Percentiles rank a stretch among this genome's conserved stretches.
Conservation (phyloP, 2,797 vertebrate species). For the Holocentrus rufus region DNA sequence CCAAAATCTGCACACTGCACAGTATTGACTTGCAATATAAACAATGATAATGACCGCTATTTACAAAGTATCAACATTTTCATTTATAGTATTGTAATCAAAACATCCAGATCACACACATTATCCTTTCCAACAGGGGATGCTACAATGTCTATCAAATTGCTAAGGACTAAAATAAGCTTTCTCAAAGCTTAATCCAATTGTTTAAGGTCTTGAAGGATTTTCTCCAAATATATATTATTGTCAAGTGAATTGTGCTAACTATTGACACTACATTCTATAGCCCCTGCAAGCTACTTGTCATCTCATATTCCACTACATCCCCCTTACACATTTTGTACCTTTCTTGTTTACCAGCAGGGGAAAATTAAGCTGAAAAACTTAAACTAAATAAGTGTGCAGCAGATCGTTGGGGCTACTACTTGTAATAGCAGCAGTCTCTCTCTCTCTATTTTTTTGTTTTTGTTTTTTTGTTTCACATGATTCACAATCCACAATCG, state of each 20-base stretch:
- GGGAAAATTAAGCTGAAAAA: constrained; percentile 30
- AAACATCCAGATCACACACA: constrained; percentile 62
- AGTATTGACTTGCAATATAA: constrained; percentile 77
- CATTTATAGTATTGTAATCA: constrained; percentile 63
- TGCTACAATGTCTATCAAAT: constrained; percentile 82
- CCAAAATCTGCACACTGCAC: constrained; percentile 76
- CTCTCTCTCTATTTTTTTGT: not conserved
- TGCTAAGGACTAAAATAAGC: constrained; percentile 76
- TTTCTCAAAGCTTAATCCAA: constrained; percentile 65
- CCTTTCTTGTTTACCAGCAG: constrained; percentile 42
- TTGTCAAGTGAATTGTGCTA: constrained; percentile 27
- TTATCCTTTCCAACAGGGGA: constrained; percentile 73
- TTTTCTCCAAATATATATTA: constrained; percentile 54
- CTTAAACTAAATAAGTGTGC: not conserved
- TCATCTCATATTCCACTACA: not conserved
- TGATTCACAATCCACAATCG: not conserved
- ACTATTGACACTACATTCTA: constrained; percentile 17
- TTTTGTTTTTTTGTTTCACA: constrained; percentile 14
- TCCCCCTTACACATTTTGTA: not conserved
- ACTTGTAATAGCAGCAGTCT: not conserved
- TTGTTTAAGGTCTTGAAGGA: constrained; percentile 58
- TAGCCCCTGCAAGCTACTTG: constrained; percentile 1
- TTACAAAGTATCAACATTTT: constrained; percentile 81
- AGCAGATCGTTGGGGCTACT: constrained; percentile 12
- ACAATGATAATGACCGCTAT: constrained; percentile 79